Evolutionary conservation across 2,113 vertebrate species (phyloP), one percentile per base, ranked within the genome.

Genomic region (Cyanoliseus patagonus): DNA sequence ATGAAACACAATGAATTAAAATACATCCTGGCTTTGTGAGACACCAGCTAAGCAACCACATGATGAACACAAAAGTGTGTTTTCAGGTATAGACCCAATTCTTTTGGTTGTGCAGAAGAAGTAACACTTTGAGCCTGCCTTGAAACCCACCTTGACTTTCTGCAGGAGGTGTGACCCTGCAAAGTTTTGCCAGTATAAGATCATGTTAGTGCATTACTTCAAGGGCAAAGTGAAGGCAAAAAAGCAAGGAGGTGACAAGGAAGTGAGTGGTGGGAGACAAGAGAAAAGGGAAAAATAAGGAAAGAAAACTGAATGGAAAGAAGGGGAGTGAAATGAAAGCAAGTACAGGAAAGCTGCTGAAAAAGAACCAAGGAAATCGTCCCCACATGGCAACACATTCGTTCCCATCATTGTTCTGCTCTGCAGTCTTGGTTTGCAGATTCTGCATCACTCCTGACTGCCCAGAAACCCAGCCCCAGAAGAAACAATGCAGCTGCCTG

Each of bases 401-500:
- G 41, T 85, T 94, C 90, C 91, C 80, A 75, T 75, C 83, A 91
- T 59, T 94, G 86, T 87, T 95, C 83, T 83, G 44, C 72, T 92
- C 88, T 88, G 47, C 92, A 92, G 83, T 41, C 57, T 91, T 84
- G 49, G 47, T 87, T 94, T 96, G 81, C 93, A 91, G 81, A 87
- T 75, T 77, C 73, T 87, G 47, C 89, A 76, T 94, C 83, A 46
- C 55, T 92, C 86, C 74, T 89, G 74, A 79, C 91, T 95, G 89
- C 74, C 86, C 94, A 95, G 92, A 94, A 96, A 94, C 83, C 53
- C 69, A 11, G 51, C 83, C 92, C 62, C 1, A 0, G 66, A 55
- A 94, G 92, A 87, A 96, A 92, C 92, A 94, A 82, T 47, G 62
- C 93, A 95, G 94, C 89, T 95, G 94, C 89, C 92, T 89, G 93